A percentile compares a stretch with the other conserved stretches of the same genome.
Conservation (phyloP, 1,140 invertebrate species). For the Bathynomus jamesi region DNA sequence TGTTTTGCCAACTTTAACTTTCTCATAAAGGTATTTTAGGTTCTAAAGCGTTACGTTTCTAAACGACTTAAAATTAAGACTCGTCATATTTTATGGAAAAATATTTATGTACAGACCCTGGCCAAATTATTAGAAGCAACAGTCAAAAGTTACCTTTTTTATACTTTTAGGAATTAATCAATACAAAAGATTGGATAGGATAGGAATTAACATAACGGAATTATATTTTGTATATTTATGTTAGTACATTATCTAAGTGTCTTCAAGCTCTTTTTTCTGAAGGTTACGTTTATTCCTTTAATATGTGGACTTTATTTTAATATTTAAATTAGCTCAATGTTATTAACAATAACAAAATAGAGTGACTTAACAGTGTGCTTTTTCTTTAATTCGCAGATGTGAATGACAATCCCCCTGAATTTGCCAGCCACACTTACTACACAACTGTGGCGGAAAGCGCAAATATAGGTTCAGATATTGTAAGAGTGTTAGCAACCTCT, state of each 20-base stretch:
- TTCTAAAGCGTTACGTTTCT: not conserved
- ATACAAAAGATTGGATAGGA: too few species aligned
- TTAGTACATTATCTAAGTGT: too few species aligned
- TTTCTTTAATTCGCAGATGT: constrained; percentile 66
- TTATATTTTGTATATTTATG: too few species aligned
- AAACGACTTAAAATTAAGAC: too few species aligned
- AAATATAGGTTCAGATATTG: constrained; percentile 64
- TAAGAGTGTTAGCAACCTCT: constrained; percentile 77
- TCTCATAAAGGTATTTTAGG: not conserved
- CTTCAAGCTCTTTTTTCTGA: too few species aligned
- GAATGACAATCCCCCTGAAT: constrained; percentile 91
- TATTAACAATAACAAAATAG: not conserved
- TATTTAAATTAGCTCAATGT: not conserved
- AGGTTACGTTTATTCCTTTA: too few species aligned
- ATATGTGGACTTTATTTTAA: not conserved
- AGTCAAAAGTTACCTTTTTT: too few species aligned
- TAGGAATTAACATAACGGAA: too few species aligned
- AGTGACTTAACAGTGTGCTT: not conserved
- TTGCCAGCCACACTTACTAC: constrained; percentile 66
- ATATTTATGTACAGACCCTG: too few species aligned
- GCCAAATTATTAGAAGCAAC: too few species aligned
- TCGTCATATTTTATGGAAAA: too few species aligned
- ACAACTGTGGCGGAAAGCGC: constrained; percentile 62
- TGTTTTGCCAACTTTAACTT: not conserved
- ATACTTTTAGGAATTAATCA: too few species aligned